Evolutionary conservation across 2,113 vertebrate genomes (phyloP), one percentile per base, ranked within the genome.

Genomic region (Grus americana): DNA sequence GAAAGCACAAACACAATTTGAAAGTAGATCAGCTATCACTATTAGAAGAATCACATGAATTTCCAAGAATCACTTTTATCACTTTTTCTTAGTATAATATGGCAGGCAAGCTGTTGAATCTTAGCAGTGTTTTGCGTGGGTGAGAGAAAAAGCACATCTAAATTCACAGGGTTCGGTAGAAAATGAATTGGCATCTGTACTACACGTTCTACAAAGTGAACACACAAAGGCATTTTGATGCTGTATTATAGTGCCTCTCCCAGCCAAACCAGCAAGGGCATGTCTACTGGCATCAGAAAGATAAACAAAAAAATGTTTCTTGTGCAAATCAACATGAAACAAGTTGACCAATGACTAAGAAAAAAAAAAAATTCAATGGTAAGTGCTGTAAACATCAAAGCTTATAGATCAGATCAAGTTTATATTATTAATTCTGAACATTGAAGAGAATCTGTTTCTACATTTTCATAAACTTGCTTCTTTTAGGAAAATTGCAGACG

Each of bases 261-360:
- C 95, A 93, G 95, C 38, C 88, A 79, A 63, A 93, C 95, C 94
- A 95, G 94, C 95, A 95, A 95, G 89, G 95, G 91, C 97, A 87
- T 18, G 94, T 95, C 95, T 95, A 40, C 86, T 91, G 91, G 91
- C 83, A 91, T n/a, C 54, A 72, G 65, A 62, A 50, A 73, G 73
- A 90, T 80, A 85, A 86, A 91, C 68, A 9, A 68, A 89, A 76
- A 59, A 62, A 47, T 49, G 61, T 94, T 92, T 79, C 91, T 91
- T 62, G 93, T 95, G 87, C 92, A 93, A 82, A 96, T 62, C 81
- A 75, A 70, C 81, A 42, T 11, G 40, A 82, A 95, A 94, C 74
- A 32, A 73, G 81, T 17, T 88, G 90, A 96, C 90, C 93, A 82
- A 58, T 26, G 74, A 65, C 49, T 85, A 8, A 67, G 86, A 79